phyloP scores from a whole-genome alignment of 2,888 invertebrate species.

The Drosophila demipolita region DNA sequence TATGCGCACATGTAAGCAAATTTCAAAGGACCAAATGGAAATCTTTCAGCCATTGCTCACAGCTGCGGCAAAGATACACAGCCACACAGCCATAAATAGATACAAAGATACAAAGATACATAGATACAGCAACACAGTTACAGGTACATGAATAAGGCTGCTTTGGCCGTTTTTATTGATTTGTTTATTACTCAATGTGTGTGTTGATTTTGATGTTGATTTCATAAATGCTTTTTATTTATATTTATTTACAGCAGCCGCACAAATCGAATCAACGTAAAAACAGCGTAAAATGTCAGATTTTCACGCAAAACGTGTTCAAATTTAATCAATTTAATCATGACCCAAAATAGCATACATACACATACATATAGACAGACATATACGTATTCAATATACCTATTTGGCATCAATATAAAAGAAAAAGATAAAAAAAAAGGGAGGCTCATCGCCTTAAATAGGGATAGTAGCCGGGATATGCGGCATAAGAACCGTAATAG shows the following conservation, averaged over 20 bases:
- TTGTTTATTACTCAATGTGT: slow-evolving; percentile 56
- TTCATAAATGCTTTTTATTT: slow-evolving; percentile 61
- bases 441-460: slow-evolving; percentile 61
- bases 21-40: slow-evolving; percentile 57
- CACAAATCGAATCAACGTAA: slow-evolving; percentile 58
- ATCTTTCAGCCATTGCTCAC: slow-evolving; percentile 33
- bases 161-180: slow-evolving; percentile 66
- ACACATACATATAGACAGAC: not conserved
- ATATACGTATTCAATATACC: not conserved
- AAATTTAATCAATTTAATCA: slow-evolving; percentile 53
- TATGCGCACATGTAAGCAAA: slow-evolving; percentile 79
- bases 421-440: slow-evolving; percentile 9
- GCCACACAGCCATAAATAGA: slow-evolving; percentile 9
- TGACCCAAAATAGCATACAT: slow-evolving; percentile 5
- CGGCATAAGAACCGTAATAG: slow-evolving; percentile 71
- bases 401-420: not conserved
- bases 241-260: slow-evolving; percentile 53
- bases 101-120: slow-evolving; percentile 10
- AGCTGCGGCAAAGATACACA: slow-evolving; percentile 26
- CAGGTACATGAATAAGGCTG: slow-evolving; percentile 29
- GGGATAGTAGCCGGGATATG: slow-evolving; percentile 72
- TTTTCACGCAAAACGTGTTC: slow-evolving; percentile 31
- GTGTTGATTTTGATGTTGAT: slow-evolving; percentile 54
- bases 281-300: slow-evolving; percentile 43
- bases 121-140: slow-evolving; percentile 11